These are phyloP conservation scores for Pemphigus obesinymphae DNA, from an alignment of 1,140 invertebrate species.

Conservation along the genomic window DNA sequence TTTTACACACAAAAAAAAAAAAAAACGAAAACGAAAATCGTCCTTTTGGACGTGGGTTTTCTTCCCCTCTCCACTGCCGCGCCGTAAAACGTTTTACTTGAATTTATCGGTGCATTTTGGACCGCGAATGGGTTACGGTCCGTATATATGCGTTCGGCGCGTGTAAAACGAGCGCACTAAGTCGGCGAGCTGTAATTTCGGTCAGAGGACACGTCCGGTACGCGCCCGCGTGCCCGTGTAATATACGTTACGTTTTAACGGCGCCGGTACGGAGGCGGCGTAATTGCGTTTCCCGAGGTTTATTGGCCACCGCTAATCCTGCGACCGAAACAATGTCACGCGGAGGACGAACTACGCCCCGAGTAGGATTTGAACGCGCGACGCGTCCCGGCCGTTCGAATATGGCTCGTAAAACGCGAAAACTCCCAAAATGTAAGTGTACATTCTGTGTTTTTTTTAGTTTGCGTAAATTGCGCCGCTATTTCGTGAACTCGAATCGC, in stretches of 20 bases:
- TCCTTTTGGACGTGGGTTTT: too few relatives aligned
- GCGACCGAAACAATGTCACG: not conserved
- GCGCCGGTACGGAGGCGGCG: not conserved
- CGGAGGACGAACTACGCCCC: not conserved
- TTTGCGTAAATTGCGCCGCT: too few relatives aligned
- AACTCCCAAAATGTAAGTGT: too few relatives aligned
- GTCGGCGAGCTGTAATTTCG: not conserved
- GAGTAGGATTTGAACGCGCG: too few relatives aligned
- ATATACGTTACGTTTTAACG: not conserved
- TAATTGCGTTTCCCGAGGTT: not conserved
- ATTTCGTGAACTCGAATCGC: too few relatives aligned
- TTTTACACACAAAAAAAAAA: too few relatives aligned
- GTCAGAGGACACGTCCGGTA: not conserved
- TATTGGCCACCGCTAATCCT: not conserved
- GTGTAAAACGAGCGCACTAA: not conserved
- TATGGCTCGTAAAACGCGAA: too few relatives aligned
- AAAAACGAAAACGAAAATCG: too few relatives aligned
- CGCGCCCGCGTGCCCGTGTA: not conserved
- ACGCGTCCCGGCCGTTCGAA: too few relatives aligned
- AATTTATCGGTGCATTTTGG: not conserved
- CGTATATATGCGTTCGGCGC: not conserved
- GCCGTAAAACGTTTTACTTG: not conserved
- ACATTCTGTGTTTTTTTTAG: too few relatives aligned
- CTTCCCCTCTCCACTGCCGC: too few relatives aligned
- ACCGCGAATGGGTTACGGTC: not conserved